These are phyloP conservation scores for Drosophila ohnishii DNA, from an alignment of 1,140 invertebrate genomes.

Conservation along the genomic window DNA sequence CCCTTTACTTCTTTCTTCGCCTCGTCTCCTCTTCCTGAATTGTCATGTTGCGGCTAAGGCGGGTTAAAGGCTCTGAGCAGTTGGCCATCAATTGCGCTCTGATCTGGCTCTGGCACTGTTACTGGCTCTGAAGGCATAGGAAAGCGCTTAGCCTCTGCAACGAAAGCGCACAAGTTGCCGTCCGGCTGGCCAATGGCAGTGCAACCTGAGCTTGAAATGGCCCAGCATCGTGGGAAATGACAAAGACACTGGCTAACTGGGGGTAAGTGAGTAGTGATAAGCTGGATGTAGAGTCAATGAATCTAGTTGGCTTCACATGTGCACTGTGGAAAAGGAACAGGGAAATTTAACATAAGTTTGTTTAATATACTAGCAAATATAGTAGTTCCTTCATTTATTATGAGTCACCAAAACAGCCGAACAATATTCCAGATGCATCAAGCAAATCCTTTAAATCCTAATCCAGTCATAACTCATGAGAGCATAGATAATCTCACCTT, in stretches of 20 bases:
- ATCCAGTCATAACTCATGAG: slow-evolving; percentile 2
- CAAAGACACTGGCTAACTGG: slow-evolving; percentile 4
- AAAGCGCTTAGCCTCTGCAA: slow-evolving; percentile 46
- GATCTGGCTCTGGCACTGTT: slow-evolving; percentile 33
- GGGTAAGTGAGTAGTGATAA: slow-evolving; percentile 39
- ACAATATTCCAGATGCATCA: not conserved
- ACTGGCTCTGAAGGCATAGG: slow-evolving; percentile 46
- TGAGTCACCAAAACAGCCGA: not conserved
- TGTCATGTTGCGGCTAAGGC: slow-evolving; percentile 47
- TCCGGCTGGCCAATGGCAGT: slow-evolving; percentile 16
- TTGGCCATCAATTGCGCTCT: slow-evolving; percentile 55
- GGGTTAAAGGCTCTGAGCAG: slow-evolving; percentile 44
- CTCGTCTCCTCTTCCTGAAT: slow-evolving; percentile 20
- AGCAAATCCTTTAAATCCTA: not conserved
- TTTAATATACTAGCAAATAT: too few relatives aligned
- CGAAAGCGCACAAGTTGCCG: slow-evolving; percentile 7
- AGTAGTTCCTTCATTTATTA: not conserved
- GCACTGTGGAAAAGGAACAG: not conserved
- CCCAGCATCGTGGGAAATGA: slow-evolving; percentile 37
- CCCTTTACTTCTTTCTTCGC: not conserved
- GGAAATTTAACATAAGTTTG: not conserved
- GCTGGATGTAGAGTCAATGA: slow-evolving; percentile 32
- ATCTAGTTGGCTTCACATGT: slow-evolving; percentile 17
- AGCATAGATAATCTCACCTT: not conserved
- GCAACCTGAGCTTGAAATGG: slow-evolving; percentile 25